Evolutionary conservation across 2,797 vertebrate species (phyloP).

Genomic region (Epinephelus malabaricus): DNA sequence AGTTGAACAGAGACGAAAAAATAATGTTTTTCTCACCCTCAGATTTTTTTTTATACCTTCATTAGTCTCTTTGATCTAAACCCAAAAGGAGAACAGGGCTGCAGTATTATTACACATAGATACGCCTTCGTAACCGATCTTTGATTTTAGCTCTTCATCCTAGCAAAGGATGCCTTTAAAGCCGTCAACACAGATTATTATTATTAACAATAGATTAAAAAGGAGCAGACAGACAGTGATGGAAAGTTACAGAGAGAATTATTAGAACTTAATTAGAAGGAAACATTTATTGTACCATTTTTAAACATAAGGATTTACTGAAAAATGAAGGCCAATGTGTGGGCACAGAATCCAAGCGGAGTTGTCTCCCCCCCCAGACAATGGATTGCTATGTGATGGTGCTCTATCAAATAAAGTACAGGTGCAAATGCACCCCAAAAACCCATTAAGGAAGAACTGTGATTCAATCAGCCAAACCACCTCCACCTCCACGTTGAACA

Average conservation of each 20-base stretch:
- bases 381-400: no score
- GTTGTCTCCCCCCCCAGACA: no score
- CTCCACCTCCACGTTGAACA: no score
- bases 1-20: slow-evolving; percentile 2
- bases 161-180: slow-evolving; percentile 19
- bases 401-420: no score
- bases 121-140: slow-evolving; percentile 37
- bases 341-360: no score
- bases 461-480: no score
- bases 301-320: neutral
- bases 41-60: slow-evolving; percentile 27
- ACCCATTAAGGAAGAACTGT: no score
- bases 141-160: slow-evolving; percentile 59
- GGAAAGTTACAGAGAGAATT: neutral
- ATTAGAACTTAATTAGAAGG: slow-evolving; percentile 1
- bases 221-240: neutral
- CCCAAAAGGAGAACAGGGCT: slow-evolving; percentile 44
- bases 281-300: slow-evolving; percentile 8
- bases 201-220: slow-evolving; percentile 40
- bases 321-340: neutral
- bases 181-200: slow-evolving; percentile 33
- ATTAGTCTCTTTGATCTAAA: slow-evolving; percentile 71
- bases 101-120: slow-evolving; percentile 63
- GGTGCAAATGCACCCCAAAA: no score
- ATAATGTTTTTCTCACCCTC: slow-evolving; percentile 31